Conservation (phyloP, 1,140 invertebrate species). For the Lucilia cuprina region DNA sequence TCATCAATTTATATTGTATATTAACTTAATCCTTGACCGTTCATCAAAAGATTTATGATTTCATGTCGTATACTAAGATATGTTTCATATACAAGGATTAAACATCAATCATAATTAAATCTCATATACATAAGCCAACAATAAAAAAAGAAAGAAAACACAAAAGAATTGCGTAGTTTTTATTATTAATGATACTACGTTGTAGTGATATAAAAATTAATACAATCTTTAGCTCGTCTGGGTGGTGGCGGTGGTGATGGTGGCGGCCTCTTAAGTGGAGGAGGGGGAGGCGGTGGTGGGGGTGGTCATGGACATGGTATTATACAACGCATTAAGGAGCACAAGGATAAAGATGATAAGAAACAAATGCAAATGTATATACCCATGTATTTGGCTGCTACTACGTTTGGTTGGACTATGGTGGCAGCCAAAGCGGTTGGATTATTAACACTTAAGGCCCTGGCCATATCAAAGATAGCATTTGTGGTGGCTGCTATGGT, state of each 20-base stretch:
- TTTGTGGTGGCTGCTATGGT: constrained; percentile 67
- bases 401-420: constrained; percentile 67
- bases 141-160: too few species aligned
- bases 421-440: constrained; percentile 68
- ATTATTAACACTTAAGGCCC: constrained; percentile 68
- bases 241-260: constrained; percentile 45
- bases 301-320: constrained; percentile 58
- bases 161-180: not conserved
- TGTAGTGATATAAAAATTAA: not conserved
- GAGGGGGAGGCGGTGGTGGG: constrained; percentile 36
- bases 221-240: not conserved
- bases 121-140: not conserved
- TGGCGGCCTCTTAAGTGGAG: constrained; percentile 56
- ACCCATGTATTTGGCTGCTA: constrained; percentile 70
- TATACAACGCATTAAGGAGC: constrained; percentile 43
- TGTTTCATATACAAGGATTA: not conserved
- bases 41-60: not conserved
- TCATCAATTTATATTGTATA: not conserved
- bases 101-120: not conserved
- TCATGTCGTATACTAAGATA: not conserved
- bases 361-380: constrained; percentile 69
- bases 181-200: not conserved
- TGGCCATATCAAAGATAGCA: constrained; percentile 70
- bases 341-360: constrained; percentile 53
- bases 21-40: not conserved